Percentiles rank a stretch among this genome's conserved stretches.
Conservation (phyloP, 1,140 invertebrate genomes). For the Telenomus remus region DNA sequence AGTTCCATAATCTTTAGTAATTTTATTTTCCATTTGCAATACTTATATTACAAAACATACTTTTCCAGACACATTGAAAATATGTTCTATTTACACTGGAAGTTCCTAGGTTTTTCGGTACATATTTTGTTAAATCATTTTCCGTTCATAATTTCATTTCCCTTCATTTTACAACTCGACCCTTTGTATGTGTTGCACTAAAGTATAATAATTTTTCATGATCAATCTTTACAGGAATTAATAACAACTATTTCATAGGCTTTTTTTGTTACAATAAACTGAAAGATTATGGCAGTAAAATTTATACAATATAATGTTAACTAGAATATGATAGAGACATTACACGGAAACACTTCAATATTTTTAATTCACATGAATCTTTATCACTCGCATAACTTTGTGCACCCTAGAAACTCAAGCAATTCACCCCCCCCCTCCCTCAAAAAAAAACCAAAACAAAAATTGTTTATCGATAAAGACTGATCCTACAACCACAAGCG, state of each 20-base stretch:
- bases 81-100: conserved; percentile 75
- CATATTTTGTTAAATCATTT: conserved; percentile 53
- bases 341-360: conserved; percentile 58
- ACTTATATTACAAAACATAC: conserved; percentile 76
- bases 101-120: conserved; percentile 68
- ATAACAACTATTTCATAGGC: conserved; percentile 72
- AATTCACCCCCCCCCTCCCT: too few relatives aligned
- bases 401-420: too few relatives aligned
- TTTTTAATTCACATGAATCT: conserved; percentile 4
- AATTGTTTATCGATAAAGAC: too few relatives aligned
- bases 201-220: conserved; percentile 38
- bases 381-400: conserved; percentile 3
- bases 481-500: too few relatives aligned
- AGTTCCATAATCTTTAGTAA: conserved; percentile 63
- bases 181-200: conserved; percentile 26
- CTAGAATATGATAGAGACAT: conserved; percentile 64
- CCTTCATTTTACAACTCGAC: conserved; percentile 19
- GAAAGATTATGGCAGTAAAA: conserved; percentile 75
- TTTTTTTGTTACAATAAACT: conserved; percentile 68
- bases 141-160: conserved; percentile 6
- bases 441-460: too few relatives aligned
- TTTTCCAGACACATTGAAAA: conserved; percentile 75
- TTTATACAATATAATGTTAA: conserved; percentile 63
- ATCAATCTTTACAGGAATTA: conserved; percentile 71
- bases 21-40: conserved; percentile 73